phyloP scores from a whole-genome alignment of 2,888 invertebrate genomes.

The Habroteleia sp. region DNA sequence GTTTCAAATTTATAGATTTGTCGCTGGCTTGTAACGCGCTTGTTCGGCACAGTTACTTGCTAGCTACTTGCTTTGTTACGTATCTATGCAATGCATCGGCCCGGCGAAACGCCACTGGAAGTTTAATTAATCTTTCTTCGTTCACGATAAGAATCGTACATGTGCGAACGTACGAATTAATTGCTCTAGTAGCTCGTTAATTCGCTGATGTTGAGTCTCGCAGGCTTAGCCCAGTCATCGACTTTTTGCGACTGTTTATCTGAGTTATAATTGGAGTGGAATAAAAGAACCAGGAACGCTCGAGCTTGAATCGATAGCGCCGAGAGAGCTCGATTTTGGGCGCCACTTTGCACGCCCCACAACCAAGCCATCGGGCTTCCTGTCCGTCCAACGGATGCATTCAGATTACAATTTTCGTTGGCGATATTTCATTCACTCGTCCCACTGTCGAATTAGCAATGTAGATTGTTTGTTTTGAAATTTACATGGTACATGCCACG shows the following conservation, averaged over 20 bases:
- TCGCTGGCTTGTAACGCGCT: slow-evolving; percentile 37
- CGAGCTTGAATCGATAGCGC: neutral
- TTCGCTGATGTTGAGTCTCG: slow-evolving; percentile 52
- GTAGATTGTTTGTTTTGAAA: slow-evolving; percentile 36
- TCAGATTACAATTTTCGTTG: slow-evolving; percentile 16
- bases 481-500: slow-evolving; percentile 25
- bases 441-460: slow-evolving; percentile 19
- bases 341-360: too few relatives aligned
- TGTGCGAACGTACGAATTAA: slow-evolving; percentile 65
- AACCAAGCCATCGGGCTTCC: too few relatives aligned
- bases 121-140: slow-evolving; percentile 63
- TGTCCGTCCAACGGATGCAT: too few relatives aligned
- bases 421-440: slow-evolving; percentile 11
- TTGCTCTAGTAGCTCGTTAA: slow-evolving; percentile 62
- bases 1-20: slow-evolving; percentile 45
- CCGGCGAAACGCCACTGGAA: slow-evolving; percentile 56
- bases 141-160: slow-evolving; percentile 62
- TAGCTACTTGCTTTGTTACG: slow-evolving; percentile 54
- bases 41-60: slow-evolving; percentile 44
- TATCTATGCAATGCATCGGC: slow-evolving; percentile 56
- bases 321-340: neutral
- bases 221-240: slow-evolving; percentile 42
- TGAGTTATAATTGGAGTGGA: slow-evolving; percentile 37
- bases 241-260: slow-evolving; percentile 31
- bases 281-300: neutral